Conservation (phyloP, 2,113 vertebrate genomes). For the Sinocyclocheilus anophthalmus region DNA sequence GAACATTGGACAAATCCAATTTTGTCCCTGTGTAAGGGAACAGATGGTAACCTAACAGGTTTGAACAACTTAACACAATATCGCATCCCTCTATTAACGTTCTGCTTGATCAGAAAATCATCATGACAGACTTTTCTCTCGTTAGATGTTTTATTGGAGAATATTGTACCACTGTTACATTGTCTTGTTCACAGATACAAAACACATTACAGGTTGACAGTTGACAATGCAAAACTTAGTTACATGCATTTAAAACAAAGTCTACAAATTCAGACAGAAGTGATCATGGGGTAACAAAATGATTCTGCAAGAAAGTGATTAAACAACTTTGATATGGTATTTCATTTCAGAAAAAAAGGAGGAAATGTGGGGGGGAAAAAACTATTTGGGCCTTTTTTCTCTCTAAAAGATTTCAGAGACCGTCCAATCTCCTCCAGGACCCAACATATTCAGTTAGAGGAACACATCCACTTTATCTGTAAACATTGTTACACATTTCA, state of each 20-base stretch:
- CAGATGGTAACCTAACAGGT: not conserved
- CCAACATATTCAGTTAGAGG: not conserved
- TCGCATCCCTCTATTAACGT: not conserved
- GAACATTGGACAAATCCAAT: not conserved
- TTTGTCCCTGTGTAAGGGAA: not conserved
- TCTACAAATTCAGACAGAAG: not conserved
- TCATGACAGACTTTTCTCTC: not conserved
- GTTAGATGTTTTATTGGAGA: not conserved
- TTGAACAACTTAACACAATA: not conserved
- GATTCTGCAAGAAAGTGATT: not conserved
- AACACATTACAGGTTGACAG: not conserved
- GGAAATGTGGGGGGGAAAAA: not conserved
- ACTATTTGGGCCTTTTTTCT: not conserved
- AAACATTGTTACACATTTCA: not conserved
- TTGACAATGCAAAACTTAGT: not conserved
- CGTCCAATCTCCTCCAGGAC: not conserved
- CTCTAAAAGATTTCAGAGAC: not conserved
- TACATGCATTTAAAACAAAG: not conserved
- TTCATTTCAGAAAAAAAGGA: not conserved
- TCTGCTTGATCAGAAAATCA: not conserved
- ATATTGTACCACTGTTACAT: not conserved
- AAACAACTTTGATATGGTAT: not conserved
- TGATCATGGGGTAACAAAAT: not conserved
- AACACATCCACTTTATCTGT: not conserved
- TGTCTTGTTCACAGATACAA: not conserved